A percentile compares a stretch with the other conserved stretches of the same genome.
Evolutionary conservation across 2,888 invertebrate genomes (phyloP).

Genomic region (Agrochola macilenta): DNA sequence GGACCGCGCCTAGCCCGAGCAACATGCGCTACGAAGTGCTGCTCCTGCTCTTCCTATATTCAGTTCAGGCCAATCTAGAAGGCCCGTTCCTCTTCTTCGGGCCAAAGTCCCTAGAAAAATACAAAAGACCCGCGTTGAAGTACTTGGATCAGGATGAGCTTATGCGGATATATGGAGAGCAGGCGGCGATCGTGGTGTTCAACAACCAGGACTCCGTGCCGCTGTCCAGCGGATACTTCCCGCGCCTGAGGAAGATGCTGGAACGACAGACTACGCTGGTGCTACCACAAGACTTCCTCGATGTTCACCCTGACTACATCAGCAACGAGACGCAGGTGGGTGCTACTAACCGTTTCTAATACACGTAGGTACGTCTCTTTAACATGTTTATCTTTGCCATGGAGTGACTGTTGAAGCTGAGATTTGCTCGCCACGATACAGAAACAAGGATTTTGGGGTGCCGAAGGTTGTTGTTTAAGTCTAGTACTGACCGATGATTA

Average conservation of each 20-base stretch:
- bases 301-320: constrained; percentile 91
- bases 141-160: constrained; percentile 90
- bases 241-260: constrained; percentile 89
- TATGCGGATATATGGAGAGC: constrained; percentile 90
- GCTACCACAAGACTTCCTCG: constrained; percentile 90
- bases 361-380: neutral
- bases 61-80: constrained; percentile 85
- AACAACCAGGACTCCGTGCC: constrained; percentile 90
- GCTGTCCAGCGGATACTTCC: constrained; percentile 89
- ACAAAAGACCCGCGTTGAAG: constrained; percentile 88
- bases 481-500: neutral
- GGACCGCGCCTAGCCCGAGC: constrained; percentile 36
- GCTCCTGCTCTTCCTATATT: constrained; percentile 65
- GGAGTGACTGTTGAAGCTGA: neutral
- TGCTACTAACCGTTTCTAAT: neutral
- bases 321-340: constrained; percentile 91
- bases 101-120: constrained; percentile 85
- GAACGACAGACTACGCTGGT: constrained; percentile 88
- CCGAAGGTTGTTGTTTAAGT: neutral
- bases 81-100: constrained; percentile 92
- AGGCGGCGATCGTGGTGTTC: constrained; percentile 91
- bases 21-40: constrained; percentile 59
- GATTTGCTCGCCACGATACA: neutral
- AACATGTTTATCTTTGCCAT: neutral
- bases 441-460: too few species aligned